Percentiles rank a stretch among this genome's conserved stretches.
phyloP scores from a whole-genome alignment of 2,888 invertebrate genomes.

The Molanna angustata region DNA sequence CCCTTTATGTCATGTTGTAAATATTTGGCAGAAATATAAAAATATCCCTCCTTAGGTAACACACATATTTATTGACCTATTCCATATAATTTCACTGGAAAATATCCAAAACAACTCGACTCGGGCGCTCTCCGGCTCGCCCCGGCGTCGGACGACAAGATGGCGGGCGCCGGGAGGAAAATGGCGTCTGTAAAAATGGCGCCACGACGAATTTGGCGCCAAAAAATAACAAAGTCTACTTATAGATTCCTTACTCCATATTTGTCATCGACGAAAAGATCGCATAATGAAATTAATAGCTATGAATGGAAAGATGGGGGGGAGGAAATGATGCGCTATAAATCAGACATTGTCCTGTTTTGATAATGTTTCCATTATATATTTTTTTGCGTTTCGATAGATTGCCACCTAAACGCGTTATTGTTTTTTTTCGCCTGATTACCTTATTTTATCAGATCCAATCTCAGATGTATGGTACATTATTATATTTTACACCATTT shows the following conservation, averaged over 20 bases:
- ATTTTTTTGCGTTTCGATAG: background rate
- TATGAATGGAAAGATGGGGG: slow-evolving; percentile 4
- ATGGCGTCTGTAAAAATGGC: slow-evolving; percentile 7
- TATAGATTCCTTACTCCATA: slow-evolving; percentile 7
- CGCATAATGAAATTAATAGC: slow-evolving; percentile 13
- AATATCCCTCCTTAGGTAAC: too few relatives aligned
- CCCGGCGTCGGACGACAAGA: slow-evolving; percentile 4
- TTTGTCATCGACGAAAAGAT: slow-evolving; percentile 18
- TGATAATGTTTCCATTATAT: slow-evolving; percentile 3
- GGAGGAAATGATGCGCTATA: slow-evolving; percentile 4
- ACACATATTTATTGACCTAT: background rate
- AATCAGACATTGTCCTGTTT: slow-evolving; percentile 5
- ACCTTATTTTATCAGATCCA: too few relatives aligned
- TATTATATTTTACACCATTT: too few relatives aligned
- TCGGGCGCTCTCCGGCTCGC: background rate
- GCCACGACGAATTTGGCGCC: slow-evolving; percentile 14
- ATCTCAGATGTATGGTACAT: too few relatives aligned
- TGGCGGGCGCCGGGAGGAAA: slow-evolving; percentile 4
- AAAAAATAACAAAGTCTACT: slow-evolving; percentile 20
- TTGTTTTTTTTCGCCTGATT: too few relatives aligned
- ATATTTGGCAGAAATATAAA: too few relatives aligned
- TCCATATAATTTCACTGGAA: background rate
- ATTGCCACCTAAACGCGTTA: too few relatives aligned
- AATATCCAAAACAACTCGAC: background rate
- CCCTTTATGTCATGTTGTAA: too few relatives aligned